Evolutionary conservation across 2,797 vertebrate species (phyloP), one percentile per base, ranked within the genome.

Genomic region (Gallinago solitaria): DNA sequence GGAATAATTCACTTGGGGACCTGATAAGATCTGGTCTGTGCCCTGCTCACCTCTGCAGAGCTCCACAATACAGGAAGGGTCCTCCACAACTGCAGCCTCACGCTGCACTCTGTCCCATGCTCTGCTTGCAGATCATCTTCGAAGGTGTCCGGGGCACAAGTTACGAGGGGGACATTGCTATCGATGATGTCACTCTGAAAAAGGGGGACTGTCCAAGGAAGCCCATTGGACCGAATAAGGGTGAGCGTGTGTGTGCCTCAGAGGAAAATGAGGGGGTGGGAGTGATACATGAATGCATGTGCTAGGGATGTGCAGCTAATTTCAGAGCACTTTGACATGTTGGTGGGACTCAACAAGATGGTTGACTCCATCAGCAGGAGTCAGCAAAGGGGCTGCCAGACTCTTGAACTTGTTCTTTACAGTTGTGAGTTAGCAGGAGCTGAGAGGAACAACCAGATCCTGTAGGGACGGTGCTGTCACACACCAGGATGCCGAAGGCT

Each of bases 91-190:
- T 30, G 69, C 92, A 82, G 87, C 37, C 20, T 95, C 77, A 93
- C 2, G 0, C 16, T 81, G 65, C 90, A 37, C 74, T 94, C 68
- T 96, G 64, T 89, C 61, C n/a, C 79, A 4, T 86, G 80, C 70
- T 92, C 83, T 93, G 63, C 47, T 93, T 92, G 43, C 98, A 99
- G 99, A 99, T 99, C 95, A 98, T 99, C 94, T 99, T 99, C 23
- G 99, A 99, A 98, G 99, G 99, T 50, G 98, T 99, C 59, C 98
- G 99, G 85, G 99, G 99, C 53, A 98, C 98, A 0, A 98, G 98
- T 91, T 99, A 98, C 1, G 98, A 99, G 96, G 99, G 99, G n/a
- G 99, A 99, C 95, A 99, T 99, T 50, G 99, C 99, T 95, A 99
- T 99, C 3, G 99, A 99, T 5, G 99, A 99, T 0, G 98, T 99